These are phyloP conservation scores for Conopomorpha cramerella DNA, from an alignment of 1,140 invertebrate species.

Conservation along the genomic window DNA sequence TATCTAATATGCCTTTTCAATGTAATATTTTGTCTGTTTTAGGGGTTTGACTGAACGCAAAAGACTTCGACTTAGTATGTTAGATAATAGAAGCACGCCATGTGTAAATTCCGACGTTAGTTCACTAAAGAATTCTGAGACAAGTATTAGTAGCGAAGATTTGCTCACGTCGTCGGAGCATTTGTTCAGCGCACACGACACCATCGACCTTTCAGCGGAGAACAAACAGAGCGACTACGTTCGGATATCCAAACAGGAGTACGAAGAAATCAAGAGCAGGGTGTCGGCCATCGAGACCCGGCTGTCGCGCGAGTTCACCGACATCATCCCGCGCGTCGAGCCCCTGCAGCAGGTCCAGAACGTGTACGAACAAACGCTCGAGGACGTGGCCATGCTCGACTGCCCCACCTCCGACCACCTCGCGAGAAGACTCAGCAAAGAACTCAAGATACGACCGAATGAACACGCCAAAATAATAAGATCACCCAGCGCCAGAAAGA, in stretches of 20 bases:
- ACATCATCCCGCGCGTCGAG: conserved; percentile 47
- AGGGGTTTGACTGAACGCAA: conserved; percentile 50
- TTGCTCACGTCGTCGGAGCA: conserved; percentile 47
- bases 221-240: conserved; percentile 64
- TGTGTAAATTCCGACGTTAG: conserved; percentile 28
- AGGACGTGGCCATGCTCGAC: conserved; percentile 65
- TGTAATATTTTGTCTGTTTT: conserved; percentile 12
- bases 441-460: conserved; percentile 72
- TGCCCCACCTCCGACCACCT: conserved; percentile 70
- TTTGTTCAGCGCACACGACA: conserved; percentile 42
- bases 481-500: conserved; percentile 80
- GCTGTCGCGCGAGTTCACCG: conserved; percentile 70
- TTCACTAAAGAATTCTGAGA: conserved; percentile 46
- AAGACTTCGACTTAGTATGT: conserved; percentile 41
- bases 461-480: conserved; percentile 73
- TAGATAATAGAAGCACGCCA: conserved; percentile 38
- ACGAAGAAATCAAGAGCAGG: conserved; percentile 74
- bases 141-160: conserved; percentile 43
- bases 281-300: conserved; percentile 71
- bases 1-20: neutral
- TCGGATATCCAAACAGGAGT: conserved; percentile 71
- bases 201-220: conserved; percentile 44
- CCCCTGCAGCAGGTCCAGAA: conserved; percentile 65
- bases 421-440: conserved; percentile 69
- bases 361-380: conserved; percentile 73